A percentile compares a stretch with the other conserved stretches of the same genome.
phyloP scores from a whole-genome alignment of 2,797 vertebrate genomes.

The Anabas testudineus region DNA sequence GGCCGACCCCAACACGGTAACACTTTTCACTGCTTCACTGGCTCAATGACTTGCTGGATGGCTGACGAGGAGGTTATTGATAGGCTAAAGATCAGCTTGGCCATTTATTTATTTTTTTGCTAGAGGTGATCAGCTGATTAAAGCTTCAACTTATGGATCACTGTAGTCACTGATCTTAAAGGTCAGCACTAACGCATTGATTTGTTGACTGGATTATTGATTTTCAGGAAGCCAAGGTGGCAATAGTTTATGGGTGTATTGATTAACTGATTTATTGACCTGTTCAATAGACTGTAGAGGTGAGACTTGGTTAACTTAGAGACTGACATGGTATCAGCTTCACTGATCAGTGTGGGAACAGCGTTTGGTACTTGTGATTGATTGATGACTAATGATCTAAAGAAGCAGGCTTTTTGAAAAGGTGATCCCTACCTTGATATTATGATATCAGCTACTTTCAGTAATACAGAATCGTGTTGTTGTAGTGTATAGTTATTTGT shows the following conservation, averaged over 20 bases:
- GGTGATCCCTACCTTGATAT: slow-evolving; percentile 5
- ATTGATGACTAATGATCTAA: slow-evolving; percentile 33
- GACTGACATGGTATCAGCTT: slow-evolving; percentile 8
- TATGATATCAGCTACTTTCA: neutral
- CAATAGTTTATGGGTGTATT: slow-evolving; percentile 37
- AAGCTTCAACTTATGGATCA: slow-evolving; percentile 44
- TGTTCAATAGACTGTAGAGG: slow-evolving; percentile 1
- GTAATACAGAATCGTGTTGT: neutral
- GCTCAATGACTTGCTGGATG: slow-evolving; percentile 33
- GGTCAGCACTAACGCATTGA: slow-evolving; percentile 32
- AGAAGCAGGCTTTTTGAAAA: slow-evolving; percentile 3
- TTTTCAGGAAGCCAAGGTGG: slow-evolving; percentile 1
- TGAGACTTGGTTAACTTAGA: neutral
- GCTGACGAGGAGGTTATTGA: slow-evolving; percentile 45
- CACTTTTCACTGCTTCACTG: slow-evolving; percentile 42
- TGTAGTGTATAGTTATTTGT: neutral
- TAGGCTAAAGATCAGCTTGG: slow-evolving; percentile 49
- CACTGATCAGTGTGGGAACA: slow-evolving; percentile 9
- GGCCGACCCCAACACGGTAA: slow-evolving; percentile 93
- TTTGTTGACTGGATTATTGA: slow-evolving; percentile 15
- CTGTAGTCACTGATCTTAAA: slow-evolving; percentile 25
- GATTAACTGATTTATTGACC: slow-evolving; percentile 47
- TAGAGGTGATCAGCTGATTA: slow-evolving; percentile 37
- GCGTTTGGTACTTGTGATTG: slow-evolving; percentile 15
- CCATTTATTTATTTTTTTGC: slow-evolving; percentile 38